Evolutionary conservation across 2,888 invertebrate species (phyloP), one percentile per base, ranked within the genome.

Genomic region (Pardosa pseudoannulata): DNA sequence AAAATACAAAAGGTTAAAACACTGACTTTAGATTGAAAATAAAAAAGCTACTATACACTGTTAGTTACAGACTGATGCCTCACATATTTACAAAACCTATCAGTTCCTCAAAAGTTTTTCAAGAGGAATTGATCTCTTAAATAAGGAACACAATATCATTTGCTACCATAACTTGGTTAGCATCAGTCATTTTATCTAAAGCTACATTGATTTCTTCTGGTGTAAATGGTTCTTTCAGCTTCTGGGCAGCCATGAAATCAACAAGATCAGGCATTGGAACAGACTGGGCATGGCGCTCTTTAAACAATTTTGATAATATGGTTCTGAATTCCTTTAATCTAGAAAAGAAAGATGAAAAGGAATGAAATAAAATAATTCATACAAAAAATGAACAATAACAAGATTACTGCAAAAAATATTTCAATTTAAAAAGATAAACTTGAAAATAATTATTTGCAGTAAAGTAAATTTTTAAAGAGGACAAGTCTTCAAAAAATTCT

Each of bases 121-220:
- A 46, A 16, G 2, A 46, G 11, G 13, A 46, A 2, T 32, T 7
- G 5, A 23, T 1, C 29, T 29, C 50, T 78, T 94, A 96, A 91
- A 97, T 96, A 72, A 96, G 93, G 92, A 96, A 96, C 36, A 97
- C 94, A 89, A 96, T 95, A 89, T 94, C 95, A 90, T 97, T 96
- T 0, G 96, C 94, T 90, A 96, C 93, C 98, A 98, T 98, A 86
- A 98, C 94, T 91, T 97, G 96, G 92, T 98, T 98, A 89, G 96
- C 96, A 46, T 95, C 95, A 2, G 95, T 95, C 97, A 98, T 97
- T 87, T 93, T 93, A 13, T 94, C 93, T 13, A 98, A 93, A 1
- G 97, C 98, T 0, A 95, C 95, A 64, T 93, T 92, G 6, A 98
- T 93, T 93, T 98, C 98, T 0, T 92, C 93, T 0, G 93, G 91